Evolutionary conservation across 37 sponge, comb jelly and placozoan species (phyloP), one percentile per base, ranked within the genome.

Genomic region (Corticium candelabrum): DNA sequence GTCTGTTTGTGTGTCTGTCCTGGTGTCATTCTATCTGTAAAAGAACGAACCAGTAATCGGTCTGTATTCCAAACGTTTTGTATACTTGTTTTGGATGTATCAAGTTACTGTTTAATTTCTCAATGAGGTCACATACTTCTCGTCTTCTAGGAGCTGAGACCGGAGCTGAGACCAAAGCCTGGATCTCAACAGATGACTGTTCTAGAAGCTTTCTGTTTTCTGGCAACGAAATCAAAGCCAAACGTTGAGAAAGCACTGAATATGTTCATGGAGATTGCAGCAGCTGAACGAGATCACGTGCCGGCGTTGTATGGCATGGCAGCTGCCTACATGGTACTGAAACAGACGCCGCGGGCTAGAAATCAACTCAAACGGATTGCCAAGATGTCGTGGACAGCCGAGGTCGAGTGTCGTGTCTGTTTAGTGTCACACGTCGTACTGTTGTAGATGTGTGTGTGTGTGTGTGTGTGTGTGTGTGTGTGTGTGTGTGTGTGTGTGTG

Each of bases 351-450:
- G 0, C 80, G 85, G 37, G 99, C 99, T 36, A 78, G 96, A 2
- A 99, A 94, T 73, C 96, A 87, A 38, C 86, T 99, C 34, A 99
- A 99, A 82, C 86, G 91, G 29, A 81, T 94, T 35, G 68, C 86
- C 68, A 99, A 94, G 86, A 78, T 89, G 68, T 83, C 77, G 41
- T 99, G 99, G 99, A 91, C 11, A 72, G 11, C 62, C 15, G 21
- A 27, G 21, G 62, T 27, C 62, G 62, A 21, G 62, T n/a, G n/a
- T n/a, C n/a, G n/a, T n/a, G n/a, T n/a, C n/a, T n/a, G n/a, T n/a
- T 68, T 79, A 32, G 73, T 40, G 36, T 37, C 82, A 0, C 76
- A 75, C 41, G 76, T 75, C 32, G 39, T 1, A 37, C 29, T 34
- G 37, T 32, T 5, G 75, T 15, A 27, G n/a, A n/a, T n/a, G n/a